Percentiles rank a stretch among this genome's conserved stretches.
phyloP scores from a whole-genome alignment of 2,113 vertebrate species.

The Oxyruncus cristatus region DNA sequence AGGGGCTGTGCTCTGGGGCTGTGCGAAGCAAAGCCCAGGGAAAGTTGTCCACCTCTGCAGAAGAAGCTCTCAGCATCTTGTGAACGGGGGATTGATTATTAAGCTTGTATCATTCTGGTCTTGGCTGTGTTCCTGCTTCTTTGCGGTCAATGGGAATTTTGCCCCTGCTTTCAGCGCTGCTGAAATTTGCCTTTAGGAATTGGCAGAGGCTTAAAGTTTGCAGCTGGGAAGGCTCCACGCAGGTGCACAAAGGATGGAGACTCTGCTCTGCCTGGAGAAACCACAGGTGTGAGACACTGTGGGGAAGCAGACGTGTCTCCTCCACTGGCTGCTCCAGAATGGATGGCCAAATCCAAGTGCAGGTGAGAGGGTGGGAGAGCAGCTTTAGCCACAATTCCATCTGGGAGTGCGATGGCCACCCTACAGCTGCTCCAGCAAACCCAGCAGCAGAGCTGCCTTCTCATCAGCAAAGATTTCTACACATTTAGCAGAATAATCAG shows the following conservation, averaged over 20 bases:
- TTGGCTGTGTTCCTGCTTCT: background rate
- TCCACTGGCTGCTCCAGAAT: fast-evolving
- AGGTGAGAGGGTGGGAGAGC: background rate
- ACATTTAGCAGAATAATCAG: background rate
- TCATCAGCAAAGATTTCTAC: background rate
- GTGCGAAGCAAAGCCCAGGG: background rate
- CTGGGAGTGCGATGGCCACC: background rate
- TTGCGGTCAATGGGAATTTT: background rate
- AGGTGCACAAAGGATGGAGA: slow-evolving; percentile 7
- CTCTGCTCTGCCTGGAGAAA: background rate
- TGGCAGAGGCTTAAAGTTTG: background rate
- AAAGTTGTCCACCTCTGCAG: background rate
- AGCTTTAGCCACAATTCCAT: background rate
- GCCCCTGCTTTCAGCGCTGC: background rate
- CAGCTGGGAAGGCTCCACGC: background rate
- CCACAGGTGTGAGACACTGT: background rate
- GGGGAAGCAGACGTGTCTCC: background rate
- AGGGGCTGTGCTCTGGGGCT: background rate
- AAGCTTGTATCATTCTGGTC: background rate
- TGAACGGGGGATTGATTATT: background rate
- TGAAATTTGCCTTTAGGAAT: background rate
- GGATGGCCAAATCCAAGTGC: background rate
- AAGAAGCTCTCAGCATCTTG: background rate
- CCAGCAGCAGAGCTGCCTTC: background rate
- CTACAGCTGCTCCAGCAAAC: background rate